Evolutionary conservation across 2,797 vertebrate genomes (phyloP).

Genomic region (Neostethus bicornis): DNA sequence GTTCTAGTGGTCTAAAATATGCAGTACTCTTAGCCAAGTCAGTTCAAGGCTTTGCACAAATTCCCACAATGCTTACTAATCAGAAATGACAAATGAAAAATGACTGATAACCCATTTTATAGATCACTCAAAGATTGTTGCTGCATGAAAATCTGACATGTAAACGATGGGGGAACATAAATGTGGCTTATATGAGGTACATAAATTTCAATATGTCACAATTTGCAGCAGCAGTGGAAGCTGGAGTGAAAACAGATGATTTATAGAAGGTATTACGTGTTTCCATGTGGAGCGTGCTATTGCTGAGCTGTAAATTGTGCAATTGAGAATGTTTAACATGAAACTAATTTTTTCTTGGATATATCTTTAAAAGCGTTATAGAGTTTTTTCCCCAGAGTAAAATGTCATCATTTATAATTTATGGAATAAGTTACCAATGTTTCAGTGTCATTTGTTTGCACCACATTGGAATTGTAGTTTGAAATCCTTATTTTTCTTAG

Average conservation of each 20-base stretch:
- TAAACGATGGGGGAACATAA: conserved; percentile 1
- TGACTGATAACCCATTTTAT: conserved; percentile 23
- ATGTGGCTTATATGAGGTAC: not conserved
- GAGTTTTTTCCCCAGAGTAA: no score
- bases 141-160: conserved; percentile 3
- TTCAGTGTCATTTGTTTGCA: conserved; percentile 2
- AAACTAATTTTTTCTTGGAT: no score
- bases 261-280: conserved; percentile 2
- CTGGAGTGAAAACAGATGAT: conserved; percentile 9
- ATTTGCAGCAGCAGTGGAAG: not conserved
- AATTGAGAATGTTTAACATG: no score
- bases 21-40: conserved; percentile 33
- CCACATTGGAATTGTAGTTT: no score
- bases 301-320: conserved; percentile 5
- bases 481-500: no score
- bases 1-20: conserved; percentile 38
- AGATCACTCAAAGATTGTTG: conserved; percentile 3
- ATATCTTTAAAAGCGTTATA: no score
- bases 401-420: no score
- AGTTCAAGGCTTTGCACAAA: conserved; percentile 26
- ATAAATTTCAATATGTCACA: conserved; percentile 12
- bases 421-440: conserved; percentile 7
- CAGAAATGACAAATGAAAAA: conserved; percentile 5
- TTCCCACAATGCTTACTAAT: conserved; percentile 21
- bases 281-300: not conserved